A percentile compares a stretch with the other conserved stretches of the same genome.
phyloP scores from a whole-genome alignment of 2,113 vertebrate genomes.

The Micromys minutus region DNA sequence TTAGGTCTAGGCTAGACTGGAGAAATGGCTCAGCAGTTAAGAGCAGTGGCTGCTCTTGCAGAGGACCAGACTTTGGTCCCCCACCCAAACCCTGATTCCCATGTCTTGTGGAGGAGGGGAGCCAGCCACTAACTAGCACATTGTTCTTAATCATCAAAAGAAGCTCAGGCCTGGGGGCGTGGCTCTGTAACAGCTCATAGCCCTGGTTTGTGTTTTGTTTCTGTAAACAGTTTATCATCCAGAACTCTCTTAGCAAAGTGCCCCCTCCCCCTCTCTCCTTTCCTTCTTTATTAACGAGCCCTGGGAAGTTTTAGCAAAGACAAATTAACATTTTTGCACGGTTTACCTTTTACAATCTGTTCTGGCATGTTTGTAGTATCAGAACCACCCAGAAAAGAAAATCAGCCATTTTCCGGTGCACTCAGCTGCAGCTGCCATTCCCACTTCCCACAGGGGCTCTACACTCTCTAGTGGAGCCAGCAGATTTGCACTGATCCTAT shows the following conservation, averaged over 20 bases:
- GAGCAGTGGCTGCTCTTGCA: not conserved
- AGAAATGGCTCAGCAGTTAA: not conserved
- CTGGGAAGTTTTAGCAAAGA: not conserved
- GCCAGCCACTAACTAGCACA: not conserved
- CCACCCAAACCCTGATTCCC: not conserved
- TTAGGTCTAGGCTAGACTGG: not conserved
- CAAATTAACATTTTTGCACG: not conserved
- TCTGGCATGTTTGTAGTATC: not conserved
- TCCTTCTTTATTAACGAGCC: not conserved
- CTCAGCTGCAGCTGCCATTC: not conserved
- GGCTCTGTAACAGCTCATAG: not conserved
- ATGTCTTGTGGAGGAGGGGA: not conserved
- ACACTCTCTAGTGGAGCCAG: not conserved
- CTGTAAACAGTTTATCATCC: not conserved
- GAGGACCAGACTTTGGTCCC: not conserved
- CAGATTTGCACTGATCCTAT: not conserved
- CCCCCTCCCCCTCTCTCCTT: not conserved
- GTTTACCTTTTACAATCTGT: not conserved
- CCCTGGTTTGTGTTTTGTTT: not conserved
- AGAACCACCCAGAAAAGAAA: not conserved
- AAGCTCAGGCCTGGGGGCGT: not conserved
- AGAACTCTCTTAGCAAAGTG: not conserved
- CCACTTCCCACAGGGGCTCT: not conserved
- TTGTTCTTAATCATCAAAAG: conserved; percentile 48
- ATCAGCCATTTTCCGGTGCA: not conserved